Conservation (phyloP, 2,797 vertebrate species). For the Chiroxiphia lanceolata region DNA sequence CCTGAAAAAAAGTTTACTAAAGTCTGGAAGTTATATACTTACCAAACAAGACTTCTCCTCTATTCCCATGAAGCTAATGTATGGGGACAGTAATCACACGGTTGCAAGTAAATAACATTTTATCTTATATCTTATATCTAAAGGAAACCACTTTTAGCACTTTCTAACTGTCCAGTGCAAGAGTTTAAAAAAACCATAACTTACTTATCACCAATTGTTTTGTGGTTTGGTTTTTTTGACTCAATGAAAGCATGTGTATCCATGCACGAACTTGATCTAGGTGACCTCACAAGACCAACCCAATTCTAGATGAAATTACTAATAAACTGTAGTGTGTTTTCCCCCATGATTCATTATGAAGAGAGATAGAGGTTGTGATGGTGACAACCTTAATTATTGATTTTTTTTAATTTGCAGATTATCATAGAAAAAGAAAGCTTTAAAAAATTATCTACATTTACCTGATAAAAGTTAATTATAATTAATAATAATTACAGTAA, state of each 20-base stretch:
- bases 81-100: background rate
- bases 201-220: background rate
- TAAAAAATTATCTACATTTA: background rate
- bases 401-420: background rate
- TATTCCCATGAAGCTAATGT: background rate
- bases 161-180: background rate
- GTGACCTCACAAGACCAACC: background rate
- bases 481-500: background rate
- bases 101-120: background rate
- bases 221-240: background rate
- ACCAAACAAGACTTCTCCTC: background rate
- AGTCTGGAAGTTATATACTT: slow-evolving; percentile 17
- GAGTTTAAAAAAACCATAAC: background rate
- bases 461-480: background rate
- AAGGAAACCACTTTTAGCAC: background rate
- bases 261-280: background rate
- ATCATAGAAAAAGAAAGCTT: background rate
- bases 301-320: background rate
- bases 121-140: background rate
- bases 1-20: slow-evolving; percentile 46
- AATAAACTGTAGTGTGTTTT: background rate
- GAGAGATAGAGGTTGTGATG: background rate
- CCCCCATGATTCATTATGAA: background rate
- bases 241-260: background rate
- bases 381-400: background rate